These are phyloP conservation scores for Brachionus koreanus DNA, from an alignment of 1,140 invertebrate species.

Conservation along the genomic window DNA sequence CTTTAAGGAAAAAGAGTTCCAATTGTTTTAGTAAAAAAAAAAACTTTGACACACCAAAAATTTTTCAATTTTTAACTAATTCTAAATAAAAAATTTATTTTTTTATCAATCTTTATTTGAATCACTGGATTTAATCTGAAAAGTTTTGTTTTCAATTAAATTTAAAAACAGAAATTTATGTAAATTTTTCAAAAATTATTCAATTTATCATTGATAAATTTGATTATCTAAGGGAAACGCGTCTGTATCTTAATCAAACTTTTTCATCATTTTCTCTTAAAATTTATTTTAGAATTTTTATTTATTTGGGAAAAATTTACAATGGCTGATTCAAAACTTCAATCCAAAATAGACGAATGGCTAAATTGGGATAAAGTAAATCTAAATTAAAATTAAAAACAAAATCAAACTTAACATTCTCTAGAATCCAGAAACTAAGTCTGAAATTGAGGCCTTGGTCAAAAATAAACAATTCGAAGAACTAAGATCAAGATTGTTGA, in stretches of 20 bases:
- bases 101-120: no score
- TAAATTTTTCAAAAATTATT: neutral
- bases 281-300: neutral
- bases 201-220: neutral
- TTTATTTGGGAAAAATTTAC: neutral
- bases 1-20: neutral
- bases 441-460: slow-evolving; percentile 24
- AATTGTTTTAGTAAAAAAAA: neutral
- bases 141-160: neutral
- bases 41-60: no score
- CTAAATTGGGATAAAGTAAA: slow-evolving; percentile 29
- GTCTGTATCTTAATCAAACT: no score
- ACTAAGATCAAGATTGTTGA: neutral
- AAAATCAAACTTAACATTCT: neutral
- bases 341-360: slow-evolving; percentile 26
- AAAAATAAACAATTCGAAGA: neutral
- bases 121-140: neutral
- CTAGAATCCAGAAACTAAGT: slow-evolving; percentile 15
- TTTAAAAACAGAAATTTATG: neutral
- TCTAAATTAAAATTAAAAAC: neutral
- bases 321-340: neutral
- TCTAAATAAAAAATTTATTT: no score
- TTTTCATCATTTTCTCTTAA: no score
- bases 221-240: no score
- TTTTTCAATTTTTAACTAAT: no score